Percentiles rank a stretch among this genome's conserved stretches.
phyloP scores from a whole-genome alignment of 1,140 invertebrate species.

The Stegodyphus mimosarum region DNA sequence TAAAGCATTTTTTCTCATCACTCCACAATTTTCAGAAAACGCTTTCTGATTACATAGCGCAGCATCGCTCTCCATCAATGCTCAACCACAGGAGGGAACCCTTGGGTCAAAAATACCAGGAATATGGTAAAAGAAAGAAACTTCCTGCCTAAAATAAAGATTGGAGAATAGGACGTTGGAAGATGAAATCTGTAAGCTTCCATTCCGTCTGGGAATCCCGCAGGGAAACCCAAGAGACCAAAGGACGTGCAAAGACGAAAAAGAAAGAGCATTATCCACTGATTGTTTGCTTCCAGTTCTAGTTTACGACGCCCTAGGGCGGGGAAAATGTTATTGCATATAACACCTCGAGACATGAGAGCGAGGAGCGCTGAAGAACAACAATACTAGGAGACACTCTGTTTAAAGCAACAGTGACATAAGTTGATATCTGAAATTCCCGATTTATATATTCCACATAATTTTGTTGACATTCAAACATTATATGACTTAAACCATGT shows the following conservation, averaged over 20 bases:
- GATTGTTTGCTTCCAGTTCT: constrained; percentile 45
- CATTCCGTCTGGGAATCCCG: constrained; percentile 15
- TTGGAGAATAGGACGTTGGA: background rate
- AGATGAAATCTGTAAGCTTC: constrained; percentile 47
- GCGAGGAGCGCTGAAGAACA: background rate
- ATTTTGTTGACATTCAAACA: no score
- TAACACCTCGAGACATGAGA: constrained; percentile 9
- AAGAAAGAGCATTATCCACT: constrained; percentile 44
- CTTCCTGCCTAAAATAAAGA: background rate
- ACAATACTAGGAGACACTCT: background rate
- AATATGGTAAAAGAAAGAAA: constrained; percentile 11
- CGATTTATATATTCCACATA: no score
- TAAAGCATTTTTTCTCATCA: no score
- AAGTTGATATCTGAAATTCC: no score
- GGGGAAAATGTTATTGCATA: constrained; percentile 19
- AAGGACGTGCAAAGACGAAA: background rate
- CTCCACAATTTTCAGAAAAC: no score
- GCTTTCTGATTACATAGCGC: no score
- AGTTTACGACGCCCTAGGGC: constrained; percentile 39
- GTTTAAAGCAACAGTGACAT: no score
- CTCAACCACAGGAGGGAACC: background rate
- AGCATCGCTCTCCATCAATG: no score
- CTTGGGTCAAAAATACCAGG: background rate
- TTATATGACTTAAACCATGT: no score
- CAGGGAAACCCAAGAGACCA: background rate